Base-by-base conservation (phyloP, 2,888 invertebrate species). In the Parapristionchus giblindavisi region DNA sequence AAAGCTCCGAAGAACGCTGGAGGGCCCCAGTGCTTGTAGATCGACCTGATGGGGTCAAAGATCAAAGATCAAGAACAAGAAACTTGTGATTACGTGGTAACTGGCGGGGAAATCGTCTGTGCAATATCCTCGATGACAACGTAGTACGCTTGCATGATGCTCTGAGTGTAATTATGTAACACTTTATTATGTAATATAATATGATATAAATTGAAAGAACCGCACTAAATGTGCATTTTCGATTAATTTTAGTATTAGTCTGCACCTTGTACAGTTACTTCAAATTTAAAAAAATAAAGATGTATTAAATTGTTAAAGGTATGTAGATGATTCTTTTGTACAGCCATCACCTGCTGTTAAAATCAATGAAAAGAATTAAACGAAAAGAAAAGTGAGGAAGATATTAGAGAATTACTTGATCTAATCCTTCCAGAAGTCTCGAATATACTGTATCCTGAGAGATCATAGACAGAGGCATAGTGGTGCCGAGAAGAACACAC, bases 381-480 rank as follows among this genome's bases (percentile, higher is more conserved):
- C n/a, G n/a, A n/a, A n/a, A n/a, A n/a, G n/a, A n/a, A n/a, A n/a
- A n/a, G n/a, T n/a, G n/a, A n/a, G n/a, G n/a, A n/a, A n/a, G n/a
- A n/a, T n/a, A n/a, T n/a, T n/a, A n/a, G n/a, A n/a, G n/a, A n/a
- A n/a, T n/a, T n/a, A 68, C 68, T 38, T 68, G 68, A 8, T 68
- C 68, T n/a, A 52, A 14, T 1, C 36, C 52, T 29, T 36, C 68
- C n/a, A 68, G 68, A 24, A 68, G 34, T 3, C 36, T 8, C 6
- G 68, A 68, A 52, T 68, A 68, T 14, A 68, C 24, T 1, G 68
- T 68, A 24, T 68, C 68, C n/a, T 34, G 52, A 0, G 68, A 68
- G 68, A 68, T 68, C 34, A 68, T 34, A 14, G 68, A 51, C n/a
- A 52, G 24, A 1, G 68, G 68, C 51, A 68, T 68, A 6, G 68